Evolutionary conservation across 2,113 vertebrate genomes (phyloP), one percentile per base, ranked within the genome.

Genomic region (Cebus imitator): DNA sequence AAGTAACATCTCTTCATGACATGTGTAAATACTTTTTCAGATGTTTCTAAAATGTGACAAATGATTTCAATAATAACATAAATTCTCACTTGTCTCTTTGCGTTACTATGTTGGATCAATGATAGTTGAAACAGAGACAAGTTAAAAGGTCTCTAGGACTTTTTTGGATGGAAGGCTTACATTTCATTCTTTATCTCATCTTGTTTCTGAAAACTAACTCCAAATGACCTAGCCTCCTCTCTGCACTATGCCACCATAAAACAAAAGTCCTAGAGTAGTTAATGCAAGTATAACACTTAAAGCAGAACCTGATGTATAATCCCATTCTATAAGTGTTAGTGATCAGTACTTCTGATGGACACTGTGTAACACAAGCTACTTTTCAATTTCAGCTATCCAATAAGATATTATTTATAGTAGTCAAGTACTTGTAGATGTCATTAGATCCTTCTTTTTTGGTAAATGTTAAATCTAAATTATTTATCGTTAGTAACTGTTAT

Each of bases 51-150:
- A 64, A 87, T 35, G 37, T 84, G 75, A 90, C 11, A 93, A 91
- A 87, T 95, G 68, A 68, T 94, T 68, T 37, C 13, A 75, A 70
- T 72, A 75, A 64, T 96, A 91, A 80, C 12, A 87, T 82, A 91
- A 87, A 90, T 94, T 80, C 55, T 97, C 64, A 84, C 50, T 88
- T 84, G 81, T 95, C 79, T 87, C 79, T 64, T 66, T 87, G 48
- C 37, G 80, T 90, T 16, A 89, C 40, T 61, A 10, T 45, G 17
- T 21, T 40, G 32, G 40, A 88, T 96, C 75, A 93, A 81, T 81
- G 80, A 80, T 30, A 50, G 12, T 30, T 84, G 32, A 96, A 70
- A 84, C 52, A 94, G 5, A 82, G 8, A 52, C 91, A 93, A 48
- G 6, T 73, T 76, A 27, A 92, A 90, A 94, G 4, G 25, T 95